These are phyloP conservation scores for Aproaerema taeniolella DNA, from an alignment of 2,888 invertebrate genomes.

Conservation along the genomic window DNA sequence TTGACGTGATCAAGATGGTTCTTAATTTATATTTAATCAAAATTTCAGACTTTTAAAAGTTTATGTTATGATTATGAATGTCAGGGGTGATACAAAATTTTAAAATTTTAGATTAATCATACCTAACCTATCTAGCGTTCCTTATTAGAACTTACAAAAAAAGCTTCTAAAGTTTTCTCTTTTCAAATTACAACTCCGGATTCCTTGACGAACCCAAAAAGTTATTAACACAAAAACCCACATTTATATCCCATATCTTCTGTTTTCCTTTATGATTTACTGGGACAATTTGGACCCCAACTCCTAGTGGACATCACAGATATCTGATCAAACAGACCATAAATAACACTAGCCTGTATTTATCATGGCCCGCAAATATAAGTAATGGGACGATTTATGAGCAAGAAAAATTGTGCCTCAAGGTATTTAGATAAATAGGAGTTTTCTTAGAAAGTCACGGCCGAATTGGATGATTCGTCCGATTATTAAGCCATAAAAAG, in stretches of 20 bases:
- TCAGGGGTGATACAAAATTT: too few species aligned
- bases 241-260: slow-evolving; percentile 38
- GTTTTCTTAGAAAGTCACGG: slow-evolving; percentile 7
- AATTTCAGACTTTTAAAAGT: too few species aligned
- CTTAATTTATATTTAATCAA: too few species aligned
- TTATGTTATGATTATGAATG: too few species aligned
- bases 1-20: too few species aligned
- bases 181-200: too few species aligned
- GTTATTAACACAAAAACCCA: slow-evolving; percentile 30
- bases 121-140: too few species aligned
- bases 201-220: too few species aligned
- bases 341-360: slow-evolving; percentile 69
- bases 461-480: background rate
- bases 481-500: too few species aligned
- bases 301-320: slow-evolving; percentile 55
- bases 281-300: slow-evolving; percentile 55
- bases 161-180: too few species aligned
- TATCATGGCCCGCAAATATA: slow-evolving; percentile 61
- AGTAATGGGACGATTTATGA: slow-evolving; percentile 57
- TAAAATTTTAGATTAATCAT: too few species aligned
- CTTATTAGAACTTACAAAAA: too few species aligned
- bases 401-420: slow-evolving; percentile 28
- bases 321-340: slow-evolving; percentile 70
- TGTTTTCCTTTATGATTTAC: slow-evolving; percentile 57
- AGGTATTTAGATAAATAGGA: slow-evolving; percentile 10